Conservation (phyloP, 2,888 invertebrate species). For the Drosophila peninsularis region DNA sequence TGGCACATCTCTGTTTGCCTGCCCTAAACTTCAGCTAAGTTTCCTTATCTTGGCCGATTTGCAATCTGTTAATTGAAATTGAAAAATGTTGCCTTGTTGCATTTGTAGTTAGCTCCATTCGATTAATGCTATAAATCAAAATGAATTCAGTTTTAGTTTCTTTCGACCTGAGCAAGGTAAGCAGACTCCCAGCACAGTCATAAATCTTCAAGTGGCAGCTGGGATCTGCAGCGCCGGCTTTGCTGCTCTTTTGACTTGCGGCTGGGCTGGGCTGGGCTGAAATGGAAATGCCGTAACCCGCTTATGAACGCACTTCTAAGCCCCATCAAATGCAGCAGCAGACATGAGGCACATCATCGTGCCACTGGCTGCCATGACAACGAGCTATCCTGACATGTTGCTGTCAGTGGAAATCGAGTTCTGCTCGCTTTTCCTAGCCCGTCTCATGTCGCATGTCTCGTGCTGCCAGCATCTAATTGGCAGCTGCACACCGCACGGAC, state of each 20-base stretch:
- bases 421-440: slow-evolving; percentile 6
- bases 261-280: too few species aligned
- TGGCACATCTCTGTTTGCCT: not conserved
- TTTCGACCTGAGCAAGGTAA: slow-evolving; percentile 2
- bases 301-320: slow-evolving; percentile 64
- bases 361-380: slow-evolving; percentile 48
- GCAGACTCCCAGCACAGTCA: slow-evolving; percentile 26
- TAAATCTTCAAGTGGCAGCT: slow-evolving; percentile 52
- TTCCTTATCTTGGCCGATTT: not conserved
- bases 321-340: slow-evolving; percentile 21
- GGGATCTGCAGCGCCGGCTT: not conserved
- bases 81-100: slow-evolving; percentile 15
- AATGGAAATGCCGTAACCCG: slow-evolving; percentile 69
- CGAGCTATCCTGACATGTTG: slow-evolving; percentile 40
- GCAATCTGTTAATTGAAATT: slow-evolving; percentile 6
- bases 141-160: slow-evolving; percentile 28
- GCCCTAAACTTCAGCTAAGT: not conserved
- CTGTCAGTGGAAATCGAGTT: slow-evolving; percentile 54
- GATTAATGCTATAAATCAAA: slow-evolving; percentile 42
- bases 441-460: slow-evolving; percentile 5
- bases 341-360: slow-evolving; percentile 18
- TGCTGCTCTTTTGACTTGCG: slow-evolving; percentile 27
- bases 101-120: not conserved
- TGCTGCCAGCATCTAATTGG: slow-evolving; percentile 56
- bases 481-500: slow-evolving; percentile 42